Conservation (phyloP, 1,140 invertebrate genomes). For the Piezodorus guildinii region DNA sequence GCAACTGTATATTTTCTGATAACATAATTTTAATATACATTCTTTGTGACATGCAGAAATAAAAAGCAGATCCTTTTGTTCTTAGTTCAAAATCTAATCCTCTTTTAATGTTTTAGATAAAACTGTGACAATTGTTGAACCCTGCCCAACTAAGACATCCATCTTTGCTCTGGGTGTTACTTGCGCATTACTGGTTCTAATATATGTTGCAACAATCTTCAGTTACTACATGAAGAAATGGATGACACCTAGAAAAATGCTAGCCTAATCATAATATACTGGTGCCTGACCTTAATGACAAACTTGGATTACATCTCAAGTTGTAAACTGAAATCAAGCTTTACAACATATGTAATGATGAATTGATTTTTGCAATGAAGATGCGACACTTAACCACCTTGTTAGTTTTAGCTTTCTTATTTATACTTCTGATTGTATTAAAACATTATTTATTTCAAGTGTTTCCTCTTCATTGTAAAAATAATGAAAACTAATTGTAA, state of each 20-base stretch:
- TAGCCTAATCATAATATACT: constrained; percentile 36
- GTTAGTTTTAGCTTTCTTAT: constrained; percentile 19
- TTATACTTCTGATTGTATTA: constrained; percentile 8
- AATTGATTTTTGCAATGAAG: constrained; percentile 25
- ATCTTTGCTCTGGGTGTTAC: constrained; percentile 78
- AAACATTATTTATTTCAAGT: constrained; percentile 23
- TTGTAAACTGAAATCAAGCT: not conserved
- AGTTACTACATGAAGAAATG: constrained; percentile 86
- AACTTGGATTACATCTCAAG: not conserved
- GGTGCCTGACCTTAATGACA: not conserved
- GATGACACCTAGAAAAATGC: constrained; percentile 67
- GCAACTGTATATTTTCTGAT: too few species aligned
- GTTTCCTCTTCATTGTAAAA: constrained; percentile 28
- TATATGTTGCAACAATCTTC: constrained; percentile 79
- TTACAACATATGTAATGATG: not conserved
- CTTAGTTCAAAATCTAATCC: not conserved
- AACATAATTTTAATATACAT: too few species aligned
- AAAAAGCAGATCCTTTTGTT: not conserved
- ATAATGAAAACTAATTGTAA: not conserved
- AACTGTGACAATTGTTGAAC: constrained; percentile 73
- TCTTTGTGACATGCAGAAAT: not conserved
- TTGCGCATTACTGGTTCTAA: constrained; percentile 74
- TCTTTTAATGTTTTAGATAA: constrained; percentile 49
- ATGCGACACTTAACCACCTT: constrained; percentile 25
- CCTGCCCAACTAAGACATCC: constrained; percentile 80